These are phyloP conservation scores for Dexiosoma caninum DNA, from an alignment of 2,888 invertebrate genomes.

Conservation along the genomic window DNA sequence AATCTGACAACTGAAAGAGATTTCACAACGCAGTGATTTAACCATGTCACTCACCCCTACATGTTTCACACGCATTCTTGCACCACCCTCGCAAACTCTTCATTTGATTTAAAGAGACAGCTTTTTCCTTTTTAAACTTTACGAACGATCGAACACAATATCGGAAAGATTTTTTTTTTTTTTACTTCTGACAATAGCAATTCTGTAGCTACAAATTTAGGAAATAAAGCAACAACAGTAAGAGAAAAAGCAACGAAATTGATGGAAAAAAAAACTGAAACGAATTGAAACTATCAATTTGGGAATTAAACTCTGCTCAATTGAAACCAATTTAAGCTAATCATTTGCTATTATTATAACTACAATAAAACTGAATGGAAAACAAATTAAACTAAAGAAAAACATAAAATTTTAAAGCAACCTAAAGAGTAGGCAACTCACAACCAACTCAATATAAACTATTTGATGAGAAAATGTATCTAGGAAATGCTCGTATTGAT, in stretches of 20 bases:
- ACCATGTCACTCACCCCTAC: no score
- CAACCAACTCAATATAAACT: not conserved
- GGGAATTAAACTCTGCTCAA: slow-evolving; percentile 71
- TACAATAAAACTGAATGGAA: slow-evolving; percentile 31
- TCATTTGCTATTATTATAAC: slow-evolving; percentile 71
- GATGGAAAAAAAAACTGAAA: not conserved
- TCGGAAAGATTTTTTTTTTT: not conserved
- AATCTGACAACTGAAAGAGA: no score
- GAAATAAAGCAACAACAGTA: slow-evolving; percentile 11
- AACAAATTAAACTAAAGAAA: slow-evolving; percentile 16
- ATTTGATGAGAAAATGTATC: slow-evolving; percentile 23
- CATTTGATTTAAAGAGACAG: slow-evolving; percentile 20
- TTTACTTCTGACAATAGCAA: slow-evolving; percentile 19
- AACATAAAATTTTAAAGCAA: slow-evolving; percentile 26
- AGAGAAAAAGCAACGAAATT: not conserved
- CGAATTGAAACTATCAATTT: slow-evolving; percentile 68
- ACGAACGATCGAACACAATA: not conserved
- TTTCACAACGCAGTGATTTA: no score
- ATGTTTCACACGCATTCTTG: not conserved
- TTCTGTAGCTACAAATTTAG: slow-evolving; percentile 23
- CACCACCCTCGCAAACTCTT: not conserved
- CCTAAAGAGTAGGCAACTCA: not conserved
- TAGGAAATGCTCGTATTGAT: slow-evolving; percentile 35
- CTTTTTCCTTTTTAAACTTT: slow-evolving; percentile 9
- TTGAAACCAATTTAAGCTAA: slow-evolving; percentile 76